Evolutionary conservation across 64 coral and sea anemone species (phyloP).

Genomic region (Acropora tenuis): DNA sequence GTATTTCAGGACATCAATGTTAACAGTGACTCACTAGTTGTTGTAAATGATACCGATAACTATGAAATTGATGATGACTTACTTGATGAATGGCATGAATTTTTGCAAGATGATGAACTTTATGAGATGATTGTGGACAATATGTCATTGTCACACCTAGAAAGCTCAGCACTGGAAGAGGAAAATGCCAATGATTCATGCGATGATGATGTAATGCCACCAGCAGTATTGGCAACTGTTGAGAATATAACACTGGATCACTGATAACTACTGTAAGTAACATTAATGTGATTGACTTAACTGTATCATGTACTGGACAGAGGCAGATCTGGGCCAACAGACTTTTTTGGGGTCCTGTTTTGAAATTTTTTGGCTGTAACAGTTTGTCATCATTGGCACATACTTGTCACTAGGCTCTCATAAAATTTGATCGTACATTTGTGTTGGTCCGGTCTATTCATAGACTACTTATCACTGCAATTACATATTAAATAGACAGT

Average conservation of each 20-base stretch:
- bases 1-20: background rate
- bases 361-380: background rate
- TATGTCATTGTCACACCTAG: slow-evolving; percentile 42
- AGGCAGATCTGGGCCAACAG: background rate
- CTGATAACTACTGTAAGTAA: no score
- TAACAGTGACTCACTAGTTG: background rate
- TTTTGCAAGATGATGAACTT: slow-evolving; percentile 72
- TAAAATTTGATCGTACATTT: background rate
- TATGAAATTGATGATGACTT: slow-evolving; percentile 59
- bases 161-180: background rate
- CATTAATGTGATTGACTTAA: no score
- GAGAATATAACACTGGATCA: no score
- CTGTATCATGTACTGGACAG: background rate
- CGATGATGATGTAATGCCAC: no score
- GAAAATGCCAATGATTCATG: no score
- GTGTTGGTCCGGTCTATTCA: slow-evolving; percentile 3
- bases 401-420: background rate
- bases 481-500: slow-evolving; percentile 11
- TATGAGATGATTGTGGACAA: slow-evolving; percentile 61
- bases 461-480: background rate
- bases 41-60: slow-evolving; percentile 2
- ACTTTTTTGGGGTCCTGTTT: slow-evolving; percentile 5
- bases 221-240: no score
- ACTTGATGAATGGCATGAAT: slow-evolving; percentile 71
- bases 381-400: background rate